phyloP scores from a whole-genome alignment of 1,140 invertebrate species.

The Calephelis nemesis region DNA sequence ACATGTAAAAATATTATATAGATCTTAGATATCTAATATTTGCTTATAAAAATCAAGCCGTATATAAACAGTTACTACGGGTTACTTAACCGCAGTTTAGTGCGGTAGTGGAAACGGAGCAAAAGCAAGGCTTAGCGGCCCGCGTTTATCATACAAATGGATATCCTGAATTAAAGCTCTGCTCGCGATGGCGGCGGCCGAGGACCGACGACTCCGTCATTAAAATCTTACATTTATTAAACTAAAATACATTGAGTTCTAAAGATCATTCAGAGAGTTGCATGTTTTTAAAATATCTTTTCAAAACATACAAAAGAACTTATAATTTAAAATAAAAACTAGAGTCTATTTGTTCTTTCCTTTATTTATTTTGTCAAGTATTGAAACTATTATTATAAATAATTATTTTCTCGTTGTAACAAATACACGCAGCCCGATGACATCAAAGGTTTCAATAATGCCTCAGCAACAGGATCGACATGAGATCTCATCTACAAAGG shows the following conservation, averaged over 20 bases:
- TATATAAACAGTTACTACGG: background rate
- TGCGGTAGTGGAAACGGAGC: background rate
- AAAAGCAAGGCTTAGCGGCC: constrained; percentile 1
- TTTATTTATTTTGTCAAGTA: no score
- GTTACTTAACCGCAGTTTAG: constrained; percentile 3
- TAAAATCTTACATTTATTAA: constrained; percentile 25
- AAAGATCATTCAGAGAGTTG: constrained; percentile 1
- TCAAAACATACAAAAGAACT: background rate
- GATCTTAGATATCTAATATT: no score
- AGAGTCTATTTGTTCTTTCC: no score
- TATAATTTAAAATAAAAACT: background rate
- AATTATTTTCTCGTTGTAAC: no score
- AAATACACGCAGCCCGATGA: no score
- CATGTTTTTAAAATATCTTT: background rate
- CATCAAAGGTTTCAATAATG: no score
- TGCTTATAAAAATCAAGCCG: no score
- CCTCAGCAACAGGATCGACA: no score
- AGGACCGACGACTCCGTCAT: constrained; percentile 14
- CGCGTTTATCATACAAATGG: constrained; percentile 25
- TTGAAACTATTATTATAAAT: no score
- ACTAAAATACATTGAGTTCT: constrained; percentile 18
- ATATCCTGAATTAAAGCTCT: constrained; percentile 22
- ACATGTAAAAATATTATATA: no score
- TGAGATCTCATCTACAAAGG: no score
- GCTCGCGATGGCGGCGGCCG: background rate